Evolutionary conservation across 1,140 invertebrate genomes (phyloP), one percentile per base, ranked within the genome.

Genomic region (Mycetomoellerius zeteki): DNA sequence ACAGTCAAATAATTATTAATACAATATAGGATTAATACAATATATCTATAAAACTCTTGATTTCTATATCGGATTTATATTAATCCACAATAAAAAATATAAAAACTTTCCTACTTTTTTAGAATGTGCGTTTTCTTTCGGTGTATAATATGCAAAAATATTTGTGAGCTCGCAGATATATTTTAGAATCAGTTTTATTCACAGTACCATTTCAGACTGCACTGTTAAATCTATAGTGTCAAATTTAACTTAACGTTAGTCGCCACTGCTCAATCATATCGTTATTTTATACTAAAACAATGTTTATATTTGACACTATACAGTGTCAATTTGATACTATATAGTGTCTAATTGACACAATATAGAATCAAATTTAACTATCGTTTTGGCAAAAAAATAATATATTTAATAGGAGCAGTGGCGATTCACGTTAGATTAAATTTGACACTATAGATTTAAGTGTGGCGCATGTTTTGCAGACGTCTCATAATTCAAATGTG

Each of bases 1-100:
- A 89, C 47, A 54, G 58, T 84, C 24, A 73, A 90, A 84, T 84
- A 85, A 72, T 72, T 86, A 86, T 78, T 73, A 87, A 14, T 7
- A 43, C 76, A 60, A 87, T 87, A 65, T 62, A 86, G 52, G 24
- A 47, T n/a, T n/a, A n/a, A n/a, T n/a, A n/a, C n/a, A n/a, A n/a
- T n/a, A n/a, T 56, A 14, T 60, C 4, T 30, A 47, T 1, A 14
- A 73, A 80, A 58, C 19, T 60, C 0, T 43, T 19, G 3, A 3
- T 21, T 47, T 58, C 6, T n/a, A 27, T 71, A 43, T 58, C 19
- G 10, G 14, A 33, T n/a, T n/a, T 16, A 24, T 37, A 52, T 19
- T 58, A 27, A 80, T 52, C 54, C 12, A 47, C n/a, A 8, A n/a
- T 16, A 4, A 54, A 33, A 67, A 21, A 0, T 37, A 33, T 72